Evolutionary conservation across 2,888 invertebrate species (phyloP).

Genomic region (Chymomyza caudatula): DNA sequence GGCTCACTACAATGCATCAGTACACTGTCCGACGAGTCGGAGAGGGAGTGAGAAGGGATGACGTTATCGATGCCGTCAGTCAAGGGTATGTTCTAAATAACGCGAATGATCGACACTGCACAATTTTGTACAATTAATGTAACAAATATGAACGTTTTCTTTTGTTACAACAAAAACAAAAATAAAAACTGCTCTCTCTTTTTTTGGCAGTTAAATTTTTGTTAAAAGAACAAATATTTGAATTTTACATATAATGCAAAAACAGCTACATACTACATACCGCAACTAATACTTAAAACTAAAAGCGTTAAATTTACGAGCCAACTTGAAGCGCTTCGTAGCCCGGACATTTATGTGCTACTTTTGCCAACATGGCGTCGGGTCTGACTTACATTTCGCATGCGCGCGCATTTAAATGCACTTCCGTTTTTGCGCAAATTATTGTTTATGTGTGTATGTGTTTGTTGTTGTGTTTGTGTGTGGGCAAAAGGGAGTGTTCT

Average conservation of each 20-base stretch:
- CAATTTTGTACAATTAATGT: slow-evolving; percentile 18
- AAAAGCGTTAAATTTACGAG: slow-evolving; percentile 72
- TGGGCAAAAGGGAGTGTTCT: slow-evolving; percentile 28
- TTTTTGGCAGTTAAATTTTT: slow-evolving; percentile 63
- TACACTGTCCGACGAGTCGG: neutral
- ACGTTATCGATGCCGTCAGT: neutral
- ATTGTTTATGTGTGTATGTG: slow-evolving; percentile 36
- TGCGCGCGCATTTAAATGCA: slow-evolving; percentile 73
- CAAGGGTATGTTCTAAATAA: neutral
- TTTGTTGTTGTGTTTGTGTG: slow-evolving; percentile 30
- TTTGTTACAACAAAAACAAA: neutral
- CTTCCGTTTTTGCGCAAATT: slow-evolving; percentile 59
- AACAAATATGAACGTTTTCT: slow-evolving; percentile 43
- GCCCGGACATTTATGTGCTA: slow-evolving; percentile 46
- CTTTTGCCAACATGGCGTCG: slow-evolving; percentile 43
- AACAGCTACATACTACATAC: too few species aligned
- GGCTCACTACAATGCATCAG: slow-evolving; percentile 29
- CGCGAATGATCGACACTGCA: slow-evolving; percentile 2
- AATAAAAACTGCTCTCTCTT: too few species aligned
- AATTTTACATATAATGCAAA: slow-evolving; percentile 46
- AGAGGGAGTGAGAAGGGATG: too few species aligned
- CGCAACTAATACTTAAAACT: slow-evolving; percentile 25
- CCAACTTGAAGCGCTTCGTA: slow-evolving; percentile 14
- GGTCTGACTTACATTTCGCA: slow-evolving; percentile 57
- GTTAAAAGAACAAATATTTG: slow-evolving; percentile 55